These are phyloP conservation scores for Pinctada fucata DNA, from an alignment of 2,888 invertebrate genomes.

Conservation along the genomic window DNA sequence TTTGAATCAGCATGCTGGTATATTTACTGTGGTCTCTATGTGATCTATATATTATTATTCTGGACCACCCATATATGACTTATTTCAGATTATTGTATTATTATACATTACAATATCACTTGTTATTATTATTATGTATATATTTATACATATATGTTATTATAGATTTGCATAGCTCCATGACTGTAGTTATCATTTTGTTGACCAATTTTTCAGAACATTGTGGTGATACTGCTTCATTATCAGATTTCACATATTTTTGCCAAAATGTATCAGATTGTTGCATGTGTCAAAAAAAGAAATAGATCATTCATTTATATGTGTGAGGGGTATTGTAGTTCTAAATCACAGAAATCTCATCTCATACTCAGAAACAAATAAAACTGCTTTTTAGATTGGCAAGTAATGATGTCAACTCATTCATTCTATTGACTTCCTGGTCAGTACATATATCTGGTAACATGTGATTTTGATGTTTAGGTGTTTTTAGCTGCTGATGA, in stretches of 20 bases:
- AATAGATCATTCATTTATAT: too few species aligned
- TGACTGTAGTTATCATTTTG: conserved; percentile 13
- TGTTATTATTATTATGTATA: conserved; percentile 1
- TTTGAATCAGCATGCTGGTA: too few species aligned
- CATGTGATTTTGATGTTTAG: too few species aligned
- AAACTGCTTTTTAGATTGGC: too few species aligned
- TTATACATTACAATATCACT: background rate
- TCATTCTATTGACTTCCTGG: too few species aligned
- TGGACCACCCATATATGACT: background rate
- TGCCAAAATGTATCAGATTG: conserved; percentile 6
- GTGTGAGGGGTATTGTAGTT: too few species aligned
- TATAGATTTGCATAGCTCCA: conserved; percentile 25
- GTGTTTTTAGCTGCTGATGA: too few species aligned
- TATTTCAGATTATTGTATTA: background rate
- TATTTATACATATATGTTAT: conserved; percentile 6
- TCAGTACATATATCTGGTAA: too few species aligned
- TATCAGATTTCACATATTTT: conserved; percentile 9
- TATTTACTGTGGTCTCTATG: background rate
- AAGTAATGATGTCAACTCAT: too few species aligned
- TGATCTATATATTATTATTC: background rate
- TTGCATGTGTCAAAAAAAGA: background rate
- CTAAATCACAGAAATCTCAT: too few species aligned
- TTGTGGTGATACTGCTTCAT: conserved; percentile 25
- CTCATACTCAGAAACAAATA: too few species aligned
- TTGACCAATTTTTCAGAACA: conserved; percentile 22